Evolutionary conservation across 2,888 invertebrate species (phyloP).

Genomic region (Apodemia hepburni): DNA sequence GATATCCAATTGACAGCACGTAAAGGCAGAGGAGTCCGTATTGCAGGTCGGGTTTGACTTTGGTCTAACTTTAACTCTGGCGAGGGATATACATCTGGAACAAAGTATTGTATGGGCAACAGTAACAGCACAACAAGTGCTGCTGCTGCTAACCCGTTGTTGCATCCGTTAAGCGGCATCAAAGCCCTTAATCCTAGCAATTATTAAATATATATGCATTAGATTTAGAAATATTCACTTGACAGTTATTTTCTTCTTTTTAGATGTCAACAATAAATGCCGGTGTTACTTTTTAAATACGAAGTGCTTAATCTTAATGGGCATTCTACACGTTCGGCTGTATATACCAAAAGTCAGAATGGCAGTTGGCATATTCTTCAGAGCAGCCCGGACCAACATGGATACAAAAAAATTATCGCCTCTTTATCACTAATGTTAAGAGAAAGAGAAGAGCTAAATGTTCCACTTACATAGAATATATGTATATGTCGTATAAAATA

Average conservation of each 20-base stretch:
- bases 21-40: constrained; percentile 28
- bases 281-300: neutral
- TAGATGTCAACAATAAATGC: neutral
- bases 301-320: neutral
- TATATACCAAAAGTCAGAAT: no score
- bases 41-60: constrained; percentile 9
- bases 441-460: no score
- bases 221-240: constrained; percentile 7
- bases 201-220: constrained; percentile 10
- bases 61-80: constrained; percentile 35
- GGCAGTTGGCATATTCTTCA: no score
- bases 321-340: neutral
- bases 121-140: constrained; percentile 50
- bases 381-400: no score
- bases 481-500: no score
- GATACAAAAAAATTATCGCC: no score
- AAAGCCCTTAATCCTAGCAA: constrained; percentile 16
- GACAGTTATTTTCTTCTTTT: constrained; percentile 13
- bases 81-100: constrained; percentile 44
- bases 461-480: no score
- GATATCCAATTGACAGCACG: constrained; percentile 35
- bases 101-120: constrained; percentile 55
- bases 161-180: constrained; percentile 55
- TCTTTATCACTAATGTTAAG: no score
- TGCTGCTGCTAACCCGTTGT: constrained; percentile 47